Percentiles rank a stretch among this genome's conserved stretches.
Conservation (phyloP, 2,888 invertebrate genomes). For the Amphipoea lucens region DNA sequence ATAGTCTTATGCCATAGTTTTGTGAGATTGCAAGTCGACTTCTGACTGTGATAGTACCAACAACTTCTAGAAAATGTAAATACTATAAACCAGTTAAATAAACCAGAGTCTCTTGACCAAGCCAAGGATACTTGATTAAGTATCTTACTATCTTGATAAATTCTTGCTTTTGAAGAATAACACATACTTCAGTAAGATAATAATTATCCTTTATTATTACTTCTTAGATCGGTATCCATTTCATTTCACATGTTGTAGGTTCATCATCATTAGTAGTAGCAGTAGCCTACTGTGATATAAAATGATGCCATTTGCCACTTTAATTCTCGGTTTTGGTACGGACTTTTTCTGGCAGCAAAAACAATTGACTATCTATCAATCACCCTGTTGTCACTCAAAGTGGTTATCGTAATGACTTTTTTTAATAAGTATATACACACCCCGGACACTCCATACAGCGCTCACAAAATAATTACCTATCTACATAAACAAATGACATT, state of each 20-base stretch:
- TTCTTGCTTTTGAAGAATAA: neutral
- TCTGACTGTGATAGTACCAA: no score
- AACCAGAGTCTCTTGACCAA: neutral
- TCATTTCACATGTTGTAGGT: neutral
- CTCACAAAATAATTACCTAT: no score
- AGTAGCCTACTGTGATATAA: neutral
- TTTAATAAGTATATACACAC: no score
- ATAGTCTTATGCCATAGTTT: no score
- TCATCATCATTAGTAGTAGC: no score
- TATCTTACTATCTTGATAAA: neutral
- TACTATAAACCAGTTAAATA: neutral
- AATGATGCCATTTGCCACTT: slow-evolving; percentile 18
- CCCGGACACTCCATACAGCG: no score
- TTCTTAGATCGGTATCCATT: neutral
- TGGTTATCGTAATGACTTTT: slow-evolving; percentile 9
- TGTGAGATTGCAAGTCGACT: no score
- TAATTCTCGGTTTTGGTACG: neutral
- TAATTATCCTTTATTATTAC: neutral
- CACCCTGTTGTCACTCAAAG: slow-evolving; percentile 24
- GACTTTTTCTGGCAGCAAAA: slow-evolving; percentile 26
- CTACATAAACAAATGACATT: no score
- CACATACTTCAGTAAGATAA: neutral
- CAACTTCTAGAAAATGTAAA: neutral
- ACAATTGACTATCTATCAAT: slow-evolving; percentile 43
- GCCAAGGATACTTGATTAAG: neutral